phyloP scores from a whole-genome alignment of 2,113 vertebrate genomes.

The Chrysochloris asiatica region DNA sequence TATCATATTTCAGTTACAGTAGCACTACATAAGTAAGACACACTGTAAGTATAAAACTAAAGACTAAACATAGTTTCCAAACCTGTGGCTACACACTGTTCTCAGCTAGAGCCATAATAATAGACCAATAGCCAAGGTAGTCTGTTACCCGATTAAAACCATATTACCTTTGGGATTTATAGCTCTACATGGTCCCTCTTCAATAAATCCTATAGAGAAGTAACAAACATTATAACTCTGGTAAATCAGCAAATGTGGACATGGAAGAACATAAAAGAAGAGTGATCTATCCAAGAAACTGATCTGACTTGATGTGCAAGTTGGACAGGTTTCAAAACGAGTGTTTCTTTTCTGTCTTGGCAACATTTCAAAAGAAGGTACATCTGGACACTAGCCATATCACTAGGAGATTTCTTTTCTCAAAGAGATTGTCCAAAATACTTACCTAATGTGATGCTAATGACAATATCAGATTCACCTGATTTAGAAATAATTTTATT shows the following conservation, averaged over 20 bases:
- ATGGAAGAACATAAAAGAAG: not conserved
- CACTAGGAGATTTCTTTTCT: constrained; percentile 32
- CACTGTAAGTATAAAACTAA: not conserved
- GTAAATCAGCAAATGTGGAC: not conserved
- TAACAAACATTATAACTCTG: not conserved
- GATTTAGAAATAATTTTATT: constrained; percentile 28
- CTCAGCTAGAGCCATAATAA: not conserved
- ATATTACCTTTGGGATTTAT: not conserved
- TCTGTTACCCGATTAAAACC: not conserved
- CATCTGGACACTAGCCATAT: not conserved
- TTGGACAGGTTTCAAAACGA: constrained; percentile 47
- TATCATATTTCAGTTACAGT: not conserved
- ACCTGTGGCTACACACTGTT: constrained; percentile 23
- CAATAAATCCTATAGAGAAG: not conserved
- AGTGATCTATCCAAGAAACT: constrained; percentile 14
- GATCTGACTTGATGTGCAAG: constrained; percentile 20
- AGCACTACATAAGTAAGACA: not conserved
- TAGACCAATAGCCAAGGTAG: not conserved
- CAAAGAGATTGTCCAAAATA: not conserved
- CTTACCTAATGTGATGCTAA: not conserved
- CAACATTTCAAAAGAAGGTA: constrained; percentile 45
- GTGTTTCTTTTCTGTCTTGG: constrained; percentile 40
- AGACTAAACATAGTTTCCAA: constrained; percentile 34
- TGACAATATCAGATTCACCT: not conserved
- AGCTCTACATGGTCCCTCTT: not conserved